Conservation (phyloP, 37 sponge, comb jelly and placozoan genomes). For the Aplysina aerophoba region DNA sequence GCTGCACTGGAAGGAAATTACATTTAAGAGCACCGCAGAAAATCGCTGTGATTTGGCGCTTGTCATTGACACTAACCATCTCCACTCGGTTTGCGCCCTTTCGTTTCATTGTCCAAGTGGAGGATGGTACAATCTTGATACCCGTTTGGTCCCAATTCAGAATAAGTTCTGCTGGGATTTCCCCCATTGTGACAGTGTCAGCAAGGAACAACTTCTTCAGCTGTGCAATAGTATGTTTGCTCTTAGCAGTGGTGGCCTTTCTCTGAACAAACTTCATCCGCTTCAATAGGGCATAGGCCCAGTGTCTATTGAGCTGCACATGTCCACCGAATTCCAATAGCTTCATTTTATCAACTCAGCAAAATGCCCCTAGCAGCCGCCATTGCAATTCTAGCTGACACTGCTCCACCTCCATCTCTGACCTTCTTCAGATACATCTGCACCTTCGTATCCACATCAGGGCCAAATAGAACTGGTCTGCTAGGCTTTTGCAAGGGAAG, state of each 20-base stretch:
- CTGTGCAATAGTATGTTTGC: conserved; percentile 18
- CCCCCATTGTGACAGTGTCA: conserved; percentile 22
- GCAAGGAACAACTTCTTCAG: conserved; percentile 10
- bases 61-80: conserved; percentile 31
- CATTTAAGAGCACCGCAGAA: conserved; percentile 29
- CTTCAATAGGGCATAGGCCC: conserved; percentile 36
- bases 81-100: conserved; percentile 36
- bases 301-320: conserved; percentile 43
- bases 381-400: conserved; percentile 50
- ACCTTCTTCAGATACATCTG: conserved; percentile 43
- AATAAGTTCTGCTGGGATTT: conserved; percentile 31
- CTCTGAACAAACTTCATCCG: conserved; percentile 61
- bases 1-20: conserved; percentile 45
- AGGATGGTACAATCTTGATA: conserved; percentile 24
- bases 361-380: conserved; percentile 60
- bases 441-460: conserved; percentile 18
- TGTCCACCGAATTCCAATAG: conserved; percentile 57
- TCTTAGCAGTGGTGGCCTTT: conserved; percentile 46
- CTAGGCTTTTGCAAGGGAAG: conserved; percentile 29
- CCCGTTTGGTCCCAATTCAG: conserved; percentile 50
- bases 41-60: conserved; percentile 35
- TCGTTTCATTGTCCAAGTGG: conserved; percentile 33
- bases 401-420: conserved; percentile 45
- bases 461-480: conserved; percentile 38
- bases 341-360: background rate